Base-by-base conservation (phyloP, 2,888 invertebrate species). In the Drosophila aldrichi region DNA sequence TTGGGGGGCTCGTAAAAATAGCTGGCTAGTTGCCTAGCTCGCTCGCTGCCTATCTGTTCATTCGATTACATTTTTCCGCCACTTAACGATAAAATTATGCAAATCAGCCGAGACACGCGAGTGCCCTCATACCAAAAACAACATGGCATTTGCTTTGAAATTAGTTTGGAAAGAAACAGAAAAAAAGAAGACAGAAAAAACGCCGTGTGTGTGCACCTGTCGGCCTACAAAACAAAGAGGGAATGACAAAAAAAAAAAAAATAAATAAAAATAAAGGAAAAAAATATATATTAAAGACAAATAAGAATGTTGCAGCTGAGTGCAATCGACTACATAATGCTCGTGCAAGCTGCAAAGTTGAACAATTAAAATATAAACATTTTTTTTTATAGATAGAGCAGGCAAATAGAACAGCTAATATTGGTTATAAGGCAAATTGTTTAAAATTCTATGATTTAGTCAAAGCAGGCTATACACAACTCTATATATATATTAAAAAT, bases 31-130 rank as follows among this genome's bases (percentile, higher is more conserved):
- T 48, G 67, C 70, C 74, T 69, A 32, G 25, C 16, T 25, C 9
- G 18, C 58, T 38, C 48, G 73, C 48, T 72, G 73, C 69, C 88
- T 85, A 85, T 81, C 83, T 83, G 68, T 79, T 83, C 79, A 81
- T 89, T 89, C 81, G 86, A 86, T 88, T 86, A 89, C 86, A 88
- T 81, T 89, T 89, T 89, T 81, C 79, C 85, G 88, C 83, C 89
- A 85, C 86, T 87, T 89, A 89, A 87, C 75, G 82, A 74, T 55
- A 55, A 73, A 88, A 88, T 89, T 81, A 87, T 89, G 87, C 67
- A 89, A 87, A 87, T 87, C 75, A 70, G 77, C 69, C 41, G 66
- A 66, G 62, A 67, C 85, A 82, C 79, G 82, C 81, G 71, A 81
- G 56, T 36, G 41, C 14, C 38, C 38, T 8, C 29, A 29, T 10